A percentile compares a stretch with the other conserved stretches of the same genome.
These are phyloP conservation scores for Stichodactyla helianthus DNA, from an alignment of 64 coral and sea anemone species.

Conservation along the genomic window DNA sequence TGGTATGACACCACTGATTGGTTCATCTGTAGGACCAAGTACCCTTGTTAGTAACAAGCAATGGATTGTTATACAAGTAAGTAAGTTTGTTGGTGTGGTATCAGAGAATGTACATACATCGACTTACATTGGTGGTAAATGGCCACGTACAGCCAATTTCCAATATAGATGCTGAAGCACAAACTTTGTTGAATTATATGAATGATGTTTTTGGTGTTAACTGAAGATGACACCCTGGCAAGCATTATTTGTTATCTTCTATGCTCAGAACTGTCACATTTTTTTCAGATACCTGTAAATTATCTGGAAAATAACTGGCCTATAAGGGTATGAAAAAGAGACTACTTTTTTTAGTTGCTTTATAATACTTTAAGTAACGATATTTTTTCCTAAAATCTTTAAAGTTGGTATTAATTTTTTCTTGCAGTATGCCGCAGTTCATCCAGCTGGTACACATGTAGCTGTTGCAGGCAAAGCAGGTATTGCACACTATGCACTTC, in stretches of 20 bases:
- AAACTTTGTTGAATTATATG: too few relatives aligned
- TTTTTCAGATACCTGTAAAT: conserved; percentile 62
- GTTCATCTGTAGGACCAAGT: conserved; percentile 20
- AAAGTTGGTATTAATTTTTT: neutral
- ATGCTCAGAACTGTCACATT: neutral
- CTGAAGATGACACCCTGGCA: too few relatives aligned
- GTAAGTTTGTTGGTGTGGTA: neutral
- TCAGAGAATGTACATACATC: too few relatives aligned
- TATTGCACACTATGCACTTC: conserved; percentile 89
- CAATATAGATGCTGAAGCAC: too few relatives aligned
- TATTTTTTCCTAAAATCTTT: too few relatives aligned
- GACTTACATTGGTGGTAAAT: too few relatives aligned
- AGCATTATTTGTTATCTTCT: too few relatives aligned
- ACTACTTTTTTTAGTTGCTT: neutral
- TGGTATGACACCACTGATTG: conserved; percentile 57
- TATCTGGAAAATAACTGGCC: conserved; percentile 96
- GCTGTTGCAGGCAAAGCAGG: conserved; percentile 90
- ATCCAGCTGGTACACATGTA: conserved; percentile 64
- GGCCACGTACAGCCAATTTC: too few relatives aligned
- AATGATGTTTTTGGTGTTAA: too few relatives aligned
- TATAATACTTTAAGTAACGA: too few relatives aligned
- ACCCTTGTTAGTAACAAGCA: conserved; percentile 14
- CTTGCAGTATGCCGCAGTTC: conserved; percentile 79
- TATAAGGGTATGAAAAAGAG: conserved; percentile 5
- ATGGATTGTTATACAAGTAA: conserved; percentile 12